Evolutionary conservation across 2,113 vertebrate species (phyloP), one percentile per base, ranked within the genome.

Genomic region (Ranitomeya imitator): DNA sequence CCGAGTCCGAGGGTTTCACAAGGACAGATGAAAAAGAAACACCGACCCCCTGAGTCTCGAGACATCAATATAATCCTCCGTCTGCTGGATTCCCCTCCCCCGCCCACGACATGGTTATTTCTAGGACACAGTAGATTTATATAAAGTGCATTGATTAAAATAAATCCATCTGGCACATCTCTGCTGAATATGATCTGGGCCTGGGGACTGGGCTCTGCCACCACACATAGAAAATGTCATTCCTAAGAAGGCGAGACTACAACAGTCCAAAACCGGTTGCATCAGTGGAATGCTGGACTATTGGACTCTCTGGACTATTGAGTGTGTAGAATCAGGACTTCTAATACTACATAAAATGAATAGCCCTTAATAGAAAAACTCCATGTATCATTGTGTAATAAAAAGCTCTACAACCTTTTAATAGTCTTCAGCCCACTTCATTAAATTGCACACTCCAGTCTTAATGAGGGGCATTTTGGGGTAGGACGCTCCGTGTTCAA

Each of bases 91-190:
- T 26, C 69, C 69, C 26, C 31, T 37, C 69, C 69, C 15, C 31
- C 69, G 19, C 69, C 26, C 13, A 2, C 15, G 7, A 67, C 65
- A 11, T 11, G 26, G 69, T 37, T 73, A 73, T 73, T 73, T 73
- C 69, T 73, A 73, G 69, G 69, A 73, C 69, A 45, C n/a, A 6
- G 26, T 15, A 73, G 69, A 73, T 73, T 73, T 73, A 73, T 73
- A 45, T 37, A 73, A 37, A 73, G 69, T 71, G 63, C 67, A 71
- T 71, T 71, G 67, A 71, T 71, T 71, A 71, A 71, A 71, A 71
- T 73, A 73, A 73, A 37, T 37, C 69, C 69, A 73, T 73, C 69
- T 73, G 69, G 7, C 65, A 23, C 65, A 23, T 73, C 69, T 37
- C 67, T 16, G 14, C 31, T 16, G 69, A 73, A 73, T 37, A 45